These are phyloP conservation scores for Sinocyclocheilus anshuiensis DNA, from an alignment of 2,113 vertebrate species.

Conservation along the genomic window DNA sequence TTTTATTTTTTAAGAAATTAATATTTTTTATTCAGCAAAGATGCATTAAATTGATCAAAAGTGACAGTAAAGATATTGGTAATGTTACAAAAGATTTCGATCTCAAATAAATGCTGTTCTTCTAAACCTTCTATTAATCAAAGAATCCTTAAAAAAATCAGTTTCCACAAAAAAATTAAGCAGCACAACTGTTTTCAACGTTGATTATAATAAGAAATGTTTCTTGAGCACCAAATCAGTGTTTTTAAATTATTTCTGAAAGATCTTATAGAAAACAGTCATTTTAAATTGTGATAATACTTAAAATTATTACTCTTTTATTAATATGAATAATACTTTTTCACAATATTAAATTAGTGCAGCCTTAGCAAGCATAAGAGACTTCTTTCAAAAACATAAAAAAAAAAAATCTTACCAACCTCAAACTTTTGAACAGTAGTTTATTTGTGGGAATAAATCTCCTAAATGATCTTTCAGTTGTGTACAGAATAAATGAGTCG, in stretches of 20 bases:
- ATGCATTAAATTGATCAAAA: too few species aligned
- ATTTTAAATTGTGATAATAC: too few species aligned
- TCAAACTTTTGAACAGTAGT: not conserved
- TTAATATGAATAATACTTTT: too few species aligned
- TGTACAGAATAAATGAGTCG: not conserved
- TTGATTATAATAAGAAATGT: too few species aligned
- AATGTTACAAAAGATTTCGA: not conserved
- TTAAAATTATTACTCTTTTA: too few species aligned
- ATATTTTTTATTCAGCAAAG: not conserved
- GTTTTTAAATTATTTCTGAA: too few species aligned
- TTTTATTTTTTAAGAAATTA: not conserved
- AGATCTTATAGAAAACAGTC: too few species aligned
- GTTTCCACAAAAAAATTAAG: not conserved
- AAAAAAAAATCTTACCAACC: not conserved
- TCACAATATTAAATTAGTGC: too few species aligned
- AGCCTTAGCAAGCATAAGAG: not conserved
- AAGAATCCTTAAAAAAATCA: not conserved
- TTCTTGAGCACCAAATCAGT: too few species aligned
- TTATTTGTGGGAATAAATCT: not conserved
- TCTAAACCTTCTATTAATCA: too few species aligned
- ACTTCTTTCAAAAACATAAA: not conserved
- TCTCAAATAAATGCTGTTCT: not conserved
- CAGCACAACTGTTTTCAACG: not conserved
- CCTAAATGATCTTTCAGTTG: not conserved
- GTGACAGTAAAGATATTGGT: too few species aligned